Base-by-base conservation (phyloP, 2,113 vertebrate species). In the Nesoenas mayeri region DNA sequence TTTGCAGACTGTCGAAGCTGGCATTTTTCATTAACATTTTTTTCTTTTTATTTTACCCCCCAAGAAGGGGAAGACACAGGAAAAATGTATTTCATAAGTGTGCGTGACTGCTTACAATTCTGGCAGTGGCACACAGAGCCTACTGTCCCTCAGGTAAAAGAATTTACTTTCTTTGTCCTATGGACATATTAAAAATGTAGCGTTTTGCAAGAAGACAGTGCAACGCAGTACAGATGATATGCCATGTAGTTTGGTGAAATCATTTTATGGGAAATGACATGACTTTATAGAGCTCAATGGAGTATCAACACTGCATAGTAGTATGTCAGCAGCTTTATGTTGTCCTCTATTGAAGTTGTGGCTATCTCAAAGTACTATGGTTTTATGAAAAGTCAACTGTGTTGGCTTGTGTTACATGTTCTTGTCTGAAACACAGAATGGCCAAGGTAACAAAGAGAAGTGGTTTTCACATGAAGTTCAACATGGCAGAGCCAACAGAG, bases 271-370 rank as follows among this genome's bases (percentile, higher is more conserved):
- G 67, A 38, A 75, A 32, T 83, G 90, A 88, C 34, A 60, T 84
- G 58, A 81, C 67, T 97, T 96, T 56, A 79, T 58, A 96, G 77
- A 66, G n/a, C 42, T 87, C 64, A 89, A 12, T 94, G 74, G 81
- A 42, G 64, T 85, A 70, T 81, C 66, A 91, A 44, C 28, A 36
- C 40, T 93, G 56, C 40, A 12, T 32, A 62, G 20, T 31, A n/a
- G 11, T 65, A 22, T 94, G 70, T 94, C 79, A 83, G 34, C 44
- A 48, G 56, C 89, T 95, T 94, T n/a, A 87, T 74, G 16, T 64
- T 44, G 48, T 58, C 31, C 28, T 86, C 22, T n/a, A 14, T 70
- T 95, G 77, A 89, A 74, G 24, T 29, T 92, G 56, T 28, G 93
- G 58, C 19, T 92, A n/a, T 92, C 92, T 95, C 60, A 67, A 66